A percentile compares a stretch with the other conserved stretches of the same genome.
Conservation (phyloP, 2,888 invertebrate species). For the Drosophila aldrichi region DNA sequence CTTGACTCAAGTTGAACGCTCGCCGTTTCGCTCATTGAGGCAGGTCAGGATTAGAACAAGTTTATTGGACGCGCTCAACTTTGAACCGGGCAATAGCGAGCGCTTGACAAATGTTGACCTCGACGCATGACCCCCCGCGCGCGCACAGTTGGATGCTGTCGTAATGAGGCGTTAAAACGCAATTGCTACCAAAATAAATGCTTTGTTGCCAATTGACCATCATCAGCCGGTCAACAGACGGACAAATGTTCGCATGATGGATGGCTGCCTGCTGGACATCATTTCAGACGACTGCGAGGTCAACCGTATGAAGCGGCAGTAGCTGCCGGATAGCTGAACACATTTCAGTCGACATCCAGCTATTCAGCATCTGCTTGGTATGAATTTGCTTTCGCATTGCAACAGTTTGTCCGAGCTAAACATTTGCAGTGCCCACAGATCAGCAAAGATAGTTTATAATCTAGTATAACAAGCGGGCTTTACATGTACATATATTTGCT, state of each 20-base stretch:
- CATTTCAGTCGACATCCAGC: neutral
- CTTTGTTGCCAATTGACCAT: constrained; percentile 17
- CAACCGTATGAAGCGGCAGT: neutral
- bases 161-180: constrained; percentile 36
- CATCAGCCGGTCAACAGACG: constrained; percentile 34
- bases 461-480: neutral
- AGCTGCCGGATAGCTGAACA: neutral
- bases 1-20: constrained; percentile 30
- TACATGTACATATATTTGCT: neutral
- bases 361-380: neutral
- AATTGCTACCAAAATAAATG: constrained; percentile 31
- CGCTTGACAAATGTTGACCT: constrained; percentile 42
- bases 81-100: constrained; percentile 43
- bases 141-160: constrained; percentile 8
- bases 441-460: neutral
- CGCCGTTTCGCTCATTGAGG: constrained; percentile 38
- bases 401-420: constrained; percentile 19
- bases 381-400: constrained; percentile 5
- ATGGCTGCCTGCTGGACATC: neutral
- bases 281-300: neutral
- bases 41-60: constrained; percentile 52
- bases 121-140: constrained; percentile 37
- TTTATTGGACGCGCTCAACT: constrained; percentile 58
- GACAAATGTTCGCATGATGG: constrained; percentile 26
- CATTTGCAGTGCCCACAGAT: neutral